Evolutionary conservation across 1,140 invertebrate species (phyloP), one percentile per base, ranked within the genome.

Genomic region (Thaumatotibia leucotreta): DNA sequence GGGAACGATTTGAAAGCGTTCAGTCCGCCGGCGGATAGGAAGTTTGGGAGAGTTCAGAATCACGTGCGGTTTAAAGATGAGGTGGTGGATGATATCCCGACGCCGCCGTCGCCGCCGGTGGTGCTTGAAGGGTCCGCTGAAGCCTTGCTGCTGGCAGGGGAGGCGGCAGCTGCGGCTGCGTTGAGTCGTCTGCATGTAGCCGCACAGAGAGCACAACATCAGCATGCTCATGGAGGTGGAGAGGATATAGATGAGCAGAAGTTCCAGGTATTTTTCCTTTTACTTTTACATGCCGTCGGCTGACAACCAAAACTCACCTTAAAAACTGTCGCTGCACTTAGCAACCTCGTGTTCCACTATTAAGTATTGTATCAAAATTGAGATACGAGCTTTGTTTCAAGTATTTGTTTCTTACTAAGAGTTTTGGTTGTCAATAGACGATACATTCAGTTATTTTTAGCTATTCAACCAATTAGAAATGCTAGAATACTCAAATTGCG

Each of bases 211-310:
- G 95, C 95, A 72, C 92, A 93, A 8, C 92, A 93, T 22, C 94
- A 94, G 8, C 95, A 95, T 74, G 89, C 93, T 0, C 94, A 94
- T 23, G 95, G 95, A 0, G 95, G 95, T 0, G 94, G 94, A 0
- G 92, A 92, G 45, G 93, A 93, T 64, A 95, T 95, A 72, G 94
- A 94, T 74, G 95, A 96, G 82, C 92, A 93, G 27, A 95, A 95
- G 74, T 96, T 95, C 80, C 93, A 94, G 86, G 93, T 94, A 83
- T n/a, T n/a, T n/a, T n/a, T n/a, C n/a, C n/a, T n/a, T n/a, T n/a
- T n/a, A n/a, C n/a, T n/a, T n/a, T n/a, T n/a, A n/a, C n/a, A n/a
- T n/a, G n/a, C n/a, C n/a, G n/a, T n/a, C n/a, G n/a, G n/a, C n/a
- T n/a, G n/a, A n/a, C n/a, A n/a, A n/a, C n/a, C n/a, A n/a, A n/a